These are phyloP conservation scores for Triplophysa yarkandensis DNA, from an alignment of 2,797 vertebrate genomes.

Conservation along the genomic window DNA sequence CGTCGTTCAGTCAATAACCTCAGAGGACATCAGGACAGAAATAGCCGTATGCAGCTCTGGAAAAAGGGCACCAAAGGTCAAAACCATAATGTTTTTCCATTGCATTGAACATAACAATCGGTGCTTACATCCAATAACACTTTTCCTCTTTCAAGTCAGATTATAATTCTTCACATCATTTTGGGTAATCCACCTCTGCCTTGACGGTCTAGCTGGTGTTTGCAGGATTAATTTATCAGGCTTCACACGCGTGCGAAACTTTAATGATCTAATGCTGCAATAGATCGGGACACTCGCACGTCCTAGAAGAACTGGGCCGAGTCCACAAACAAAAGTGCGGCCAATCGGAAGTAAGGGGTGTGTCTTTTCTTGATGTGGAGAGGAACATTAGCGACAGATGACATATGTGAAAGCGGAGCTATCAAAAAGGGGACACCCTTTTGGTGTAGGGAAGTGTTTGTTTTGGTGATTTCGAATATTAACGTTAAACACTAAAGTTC, in stretches of 20 bases:
- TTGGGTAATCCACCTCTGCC: constrained; percentile 24
- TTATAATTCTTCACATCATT: constrained; percentile 33
- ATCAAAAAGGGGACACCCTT: too few relatives aligned
- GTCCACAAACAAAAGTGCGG: too few relatives aligned
- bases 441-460: too few relatives aligned
- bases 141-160: constrained; percentile 21
- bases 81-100: constrained; percentile 24
- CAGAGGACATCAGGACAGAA: constrained; percentile 32
- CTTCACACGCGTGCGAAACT: constrained; percentile 1
- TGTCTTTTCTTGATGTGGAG: too few relatives aligned
- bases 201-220: constrained; percentile 9
- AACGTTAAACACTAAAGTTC: too few relatives aligned
- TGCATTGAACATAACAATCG: constrained; percentile 9
- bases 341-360: too few relatives aligned
- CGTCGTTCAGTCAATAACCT: constrained; percentile 42
- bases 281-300: too few relatives aligned
- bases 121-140: neutral
- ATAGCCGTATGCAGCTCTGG: constrained; percentile 33
- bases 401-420: too few relatives aligned
- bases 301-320: too few relatives aligned
- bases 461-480: too few relatives aligned
- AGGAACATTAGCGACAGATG: too few relatives aligned
- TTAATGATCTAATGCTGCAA: neutral
- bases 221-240: constrained; percentile 23
- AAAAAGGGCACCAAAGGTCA: constrained; percentile 48